A percentile compares a stretch with the other conserved stretches of the same genome.
phyloP scores from a whole-genome alignment of 2,888 invertebrate genomes.

The Lepidochitona cinerea region DNA sequence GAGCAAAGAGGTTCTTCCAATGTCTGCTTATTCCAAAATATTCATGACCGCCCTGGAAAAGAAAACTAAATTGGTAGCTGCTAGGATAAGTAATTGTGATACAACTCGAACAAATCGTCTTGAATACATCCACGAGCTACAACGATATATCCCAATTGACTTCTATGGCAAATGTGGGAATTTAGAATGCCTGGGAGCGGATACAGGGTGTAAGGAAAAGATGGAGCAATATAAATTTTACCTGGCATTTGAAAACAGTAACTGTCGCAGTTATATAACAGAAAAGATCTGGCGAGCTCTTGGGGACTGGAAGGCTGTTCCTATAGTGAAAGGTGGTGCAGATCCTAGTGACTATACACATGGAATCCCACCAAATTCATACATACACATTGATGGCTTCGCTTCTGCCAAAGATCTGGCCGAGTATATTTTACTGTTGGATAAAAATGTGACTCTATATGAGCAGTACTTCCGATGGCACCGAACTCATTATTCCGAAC shows the following conservation, averaged over 20 bases:
- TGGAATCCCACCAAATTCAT: not conserved
- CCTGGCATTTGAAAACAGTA: constrained; percentile 5
- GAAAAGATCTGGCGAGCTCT: not conserved
- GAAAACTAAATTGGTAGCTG: not conserved
- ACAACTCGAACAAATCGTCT: not conserved
- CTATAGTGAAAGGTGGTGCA: not conserved
- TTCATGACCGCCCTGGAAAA: not conserved
- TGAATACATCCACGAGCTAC: not conserved
- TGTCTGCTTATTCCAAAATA: not conserved
- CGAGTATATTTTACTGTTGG: not conserved
- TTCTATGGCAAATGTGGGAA: constrained; percentile 10
- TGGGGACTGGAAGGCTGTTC: not conserved
- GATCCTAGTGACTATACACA: not conserved
- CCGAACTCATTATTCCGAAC: not conserved
- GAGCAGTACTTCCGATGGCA: not conserved
- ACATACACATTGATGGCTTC: constrained; percentile 5
- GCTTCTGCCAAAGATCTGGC: not conserved
- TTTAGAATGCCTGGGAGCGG: not conserved
- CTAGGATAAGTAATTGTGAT: constrained; percentile 6
- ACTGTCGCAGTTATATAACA: constrained; percentile 4
- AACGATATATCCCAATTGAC: not conserved
- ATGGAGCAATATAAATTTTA: constrained; percentile 5
- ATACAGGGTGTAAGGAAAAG: not conserved
- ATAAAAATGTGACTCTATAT: not conserved
- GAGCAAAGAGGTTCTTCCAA: not conserved